Base-by-base conservation (phyloP, 2,113 vertebrate genomes). In the mouse (Mus musculus) region DNA sequence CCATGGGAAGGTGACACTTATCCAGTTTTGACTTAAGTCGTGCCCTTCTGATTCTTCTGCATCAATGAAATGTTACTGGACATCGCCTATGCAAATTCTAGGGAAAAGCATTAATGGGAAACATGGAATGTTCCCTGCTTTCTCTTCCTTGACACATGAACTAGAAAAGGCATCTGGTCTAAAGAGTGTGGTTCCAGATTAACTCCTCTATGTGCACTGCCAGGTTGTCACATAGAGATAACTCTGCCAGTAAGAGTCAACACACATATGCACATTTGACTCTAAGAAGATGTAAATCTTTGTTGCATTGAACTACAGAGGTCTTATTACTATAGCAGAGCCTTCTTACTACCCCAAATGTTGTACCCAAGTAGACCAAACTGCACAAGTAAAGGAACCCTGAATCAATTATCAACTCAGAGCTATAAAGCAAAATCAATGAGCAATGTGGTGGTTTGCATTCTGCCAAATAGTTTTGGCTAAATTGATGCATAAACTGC, bases 341-440 rank as follows among this genome's bases (percentile, higher is more conserved):
- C 11, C n/a, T 81, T 36, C 2, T 39, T 69, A 75, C 5, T 56
- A 42, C 42, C 14, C 59, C 52, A 93, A 19, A 82, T 73, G 46
- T 77, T 93, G 85, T 49, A 89, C 71, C 52, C 46, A 94, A 93
- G 93, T 14, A 90, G 26, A 67, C 28, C 3, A 72, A 75, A 24
- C 33, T 91, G 16, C 61, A 49, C 28, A 84, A 85, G 73, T 16
- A 75, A 46, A 94, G 59, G 13, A 92, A 8, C 11, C 52, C 13
- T 89, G 81, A 20, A 26, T 95, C 69, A 56, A 46, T 89, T 88
- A 91, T 86, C 90, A 94, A 36, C 85, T 72, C 26, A 91, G 28
- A 82, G 24, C 73, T 88, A n/a, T 49, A 86, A 61, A 36, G 13
- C n/a, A 92, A 93, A 93, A 67, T 85, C 28, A 96, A 77, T n/a